These are phyloP conservation scores for Drosophila prolongata DNA, from an alignment of 2,888 invertebrate genomes.

Conservation along the genomic window DNA sequence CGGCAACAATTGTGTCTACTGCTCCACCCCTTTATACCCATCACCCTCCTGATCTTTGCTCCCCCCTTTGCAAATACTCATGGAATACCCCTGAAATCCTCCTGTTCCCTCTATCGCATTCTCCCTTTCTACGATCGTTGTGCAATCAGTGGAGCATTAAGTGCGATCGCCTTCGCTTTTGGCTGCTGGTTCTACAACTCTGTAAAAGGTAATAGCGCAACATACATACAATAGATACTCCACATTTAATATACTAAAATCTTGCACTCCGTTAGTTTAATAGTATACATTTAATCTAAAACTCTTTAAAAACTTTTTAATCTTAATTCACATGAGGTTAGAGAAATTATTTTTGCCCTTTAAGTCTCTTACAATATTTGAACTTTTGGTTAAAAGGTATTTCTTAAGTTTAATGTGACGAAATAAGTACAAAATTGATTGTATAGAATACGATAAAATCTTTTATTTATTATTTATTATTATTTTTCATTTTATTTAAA, in stretches of 20 bases:
- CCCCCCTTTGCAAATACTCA: constrained; percentile 7
- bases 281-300: too few relatives aligned
- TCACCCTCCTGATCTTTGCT: constrained; percentile 10
- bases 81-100: constrained; percentile 16
- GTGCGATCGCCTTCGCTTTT: constrained; percentile 54
- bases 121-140: constrained; percentile 71
- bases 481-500: too few relatives aligned
- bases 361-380: too few relatives aligned
- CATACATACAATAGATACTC: neutral
- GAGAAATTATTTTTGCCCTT: too few relatives aligned
- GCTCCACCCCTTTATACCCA: constrained; percentile 7
- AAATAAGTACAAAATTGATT: neutral
- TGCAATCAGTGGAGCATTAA: constrained; percentile 83
- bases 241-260: neutral
- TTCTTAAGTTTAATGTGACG: neutral
- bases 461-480: too few relatives aligned
- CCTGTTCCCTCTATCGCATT: constrained; percentile 18
- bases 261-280: too few relatives aligned
- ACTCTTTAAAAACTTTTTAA: too few relatives aligned
- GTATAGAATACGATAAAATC: too few relatives aligned
- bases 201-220: neutral
- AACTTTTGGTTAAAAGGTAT: too few relatives aligned
- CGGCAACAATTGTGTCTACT: constrained; percentile 74
- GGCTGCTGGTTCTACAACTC: constrained; percentile 13
- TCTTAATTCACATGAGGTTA: too few relatives aligned